These are phyloP conservation scores for Zele albiditarsus DNA, from an alignment of 2,888 invertebrate species.

Conservation along the genomic window DNA sequence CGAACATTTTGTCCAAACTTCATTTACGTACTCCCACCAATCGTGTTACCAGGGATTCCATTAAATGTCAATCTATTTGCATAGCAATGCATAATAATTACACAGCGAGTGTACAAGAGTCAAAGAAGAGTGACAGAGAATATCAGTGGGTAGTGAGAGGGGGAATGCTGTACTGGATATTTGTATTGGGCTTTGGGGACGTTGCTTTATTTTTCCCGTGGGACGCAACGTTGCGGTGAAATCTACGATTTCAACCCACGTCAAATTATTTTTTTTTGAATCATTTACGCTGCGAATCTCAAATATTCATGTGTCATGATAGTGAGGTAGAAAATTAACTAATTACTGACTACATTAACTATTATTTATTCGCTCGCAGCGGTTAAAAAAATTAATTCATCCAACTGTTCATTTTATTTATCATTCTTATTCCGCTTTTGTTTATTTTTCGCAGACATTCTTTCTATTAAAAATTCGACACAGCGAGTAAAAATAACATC, in stretches of 20 bases:
- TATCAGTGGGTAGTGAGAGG: constrained; percentile 30
- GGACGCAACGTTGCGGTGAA: constrained; percentile 27
- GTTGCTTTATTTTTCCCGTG: constrained; percentile 32
- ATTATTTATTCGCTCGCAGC: too few relatives aligned
- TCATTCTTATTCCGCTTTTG: neutral
- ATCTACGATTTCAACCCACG: constrained; percentile 6
- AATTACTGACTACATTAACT: too few relatives aligned
- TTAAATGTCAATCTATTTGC: constrained; percentile 66
- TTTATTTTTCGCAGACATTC: constrained; percentile 10
- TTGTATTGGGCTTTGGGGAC: constrained; percentile 38
- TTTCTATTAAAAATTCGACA: constrained; percentile 32
- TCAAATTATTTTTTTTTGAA: neutral
- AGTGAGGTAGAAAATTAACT: neutral
- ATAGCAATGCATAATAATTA: constrained; percentile 68
- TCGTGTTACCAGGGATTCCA: constrained; percentile 52
- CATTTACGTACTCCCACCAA: constrained; percentile 10
- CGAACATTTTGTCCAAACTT: constrained; percentile 26
- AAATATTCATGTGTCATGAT: neutral
- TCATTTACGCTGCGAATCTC: neutral
- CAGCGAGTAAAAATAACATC: constrained; percentile 17
- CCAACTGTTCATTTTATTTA: neutral
- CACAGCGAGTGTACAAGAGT: constrained; percentile 42
- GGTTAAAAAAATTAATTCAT: neutral
- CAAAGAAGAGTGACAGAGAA: constrained; percentile 47
- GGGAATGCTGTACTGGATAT: constrained; percentile 28